Evolutionary conservation across 2,113 vertebrate genomes (phyloP), one percentile per base, ranked within the genome.

Genomic region (Embiotoca jacksoni): DNA sequence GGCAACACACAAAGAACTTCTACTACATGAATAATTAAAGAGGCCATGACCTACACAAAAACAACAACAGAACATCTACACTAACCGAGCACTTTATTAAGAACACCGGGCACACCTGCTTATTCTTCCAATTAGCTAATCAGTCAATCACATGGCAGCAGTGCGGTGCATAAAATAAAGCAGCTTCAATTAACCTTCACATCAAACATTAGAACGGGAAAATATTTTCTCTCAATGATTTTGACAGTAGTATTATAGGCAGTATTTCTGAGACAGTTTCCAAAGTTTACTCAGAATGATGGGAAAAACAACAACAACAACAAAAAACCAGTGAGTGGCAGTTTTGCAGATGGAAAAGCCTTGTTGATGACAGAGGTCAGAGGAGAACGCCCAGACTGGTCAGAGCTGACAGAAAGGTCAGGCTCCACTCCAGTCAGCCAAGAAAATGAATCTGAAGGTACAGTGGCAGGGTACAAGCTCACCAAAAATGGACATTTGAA

Each of bases 1-100:
- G 10, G 8, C 7, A 68, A 36, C 63, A 72, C 63, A 74, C 56
- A 63, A 10, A 49, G 13, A 53, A 73, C 78, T 56, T 52, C 14
- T 15, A 58, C 13, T 3, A 6, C 1, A 1, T 58, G 9, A 61
- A 50, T 64, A 56, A 82, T 63, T 80, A 59, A 64, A 62, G 56
- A 66, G 41, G 30, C 33, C 1, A n/a, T 15, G 64, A 79, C 57
- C 46, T 72, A 39, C 46, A 84, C 2, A 81, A 63, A 57, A 49
- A 60, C 10, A 72, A 33, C 0, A 35, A 15, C 9, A 57, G 46
- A 16, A 57, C 31, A n/a, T 39, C 53, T 46, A 33, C 31, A 6
- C 32, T 14, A 2, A 35, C 54, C 7, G 33, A 49, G 41, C 9
- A 7, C 16, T 58, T 71, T 35, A 33, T 49, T 7, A 7, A 41